Percentiles rank a stretch among this genome's conserved stretches.
Conservation (phyloP, 2,888 invertebrate species). For the Torymus texanus region DNA sequence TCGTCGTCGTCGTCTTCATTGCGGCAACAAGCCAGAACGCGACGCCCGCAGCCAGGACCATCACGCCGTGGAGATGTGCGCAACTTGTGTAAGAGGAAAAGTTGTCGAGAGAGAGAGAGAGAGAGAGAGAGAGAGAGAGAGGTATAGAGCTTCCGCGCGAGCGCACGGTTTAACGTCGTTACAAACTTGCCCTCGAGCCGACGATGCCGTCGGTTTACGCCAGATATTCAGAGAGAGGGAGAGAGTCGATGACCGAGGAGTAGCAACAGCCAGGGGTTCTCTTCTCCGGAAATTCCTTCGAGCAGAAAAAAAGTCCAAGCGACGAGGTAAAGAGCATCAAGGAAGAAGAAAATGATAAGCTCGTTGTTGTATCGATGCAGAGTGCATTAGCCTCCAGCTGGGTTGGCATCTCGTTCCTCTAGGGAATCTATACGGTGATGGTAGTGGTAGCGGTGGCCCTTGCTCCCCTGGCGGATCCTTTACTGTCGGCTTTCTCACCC, state of each 20-base stretch:
- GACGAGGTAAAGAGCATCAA: too few species aligned
- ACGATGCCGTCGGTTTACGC: neutral
- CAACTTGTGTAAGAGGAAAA: slow-evolving; percentile 29
- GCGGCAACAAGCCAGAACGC: neutral
- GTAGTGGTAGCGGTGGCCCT: too few species aligned
- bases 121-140: neutral
- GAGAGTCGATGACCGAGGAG: too few species aligned
- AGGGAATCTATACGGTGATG: too few species aligned
- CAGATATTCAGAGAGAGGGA: slow-evolving; percentile 27
- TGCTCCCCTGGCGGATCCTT: slow-evolving; percentile 1
- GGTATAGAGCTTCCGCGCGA: slow-evolving; percentile 33
- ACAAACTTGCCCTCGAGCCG: slow-evolving; percentile 28
- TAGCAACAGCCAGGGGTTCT: neutral
- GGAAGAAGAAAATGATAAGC: slow-evolving; percentile 12
- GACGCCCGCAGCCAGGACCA: neutral
- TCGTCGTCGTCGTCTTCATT: too few species aligned
- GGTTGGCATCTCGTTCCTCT: too few species aligned
- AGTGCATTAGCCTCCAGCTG: neutral
- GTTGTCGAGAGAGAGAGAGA: neutral
- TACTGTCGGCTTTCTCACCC: slow-evolving; percentile 7
- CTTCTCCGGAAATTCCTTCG: slow-evolving; percentile 6
- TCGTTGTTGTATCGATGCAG: slow-evolving; percentile 28
- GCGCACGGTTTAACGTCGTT: slow-evolving; percentile 46
- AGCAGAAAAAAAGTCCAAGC: neutral
- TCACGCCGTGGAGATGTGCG: neutral